These are phyloP conservation scores for Aramus guarauna DNA, from an alignment of 2,113 vertebrate genomes.

Conservation along the genomic window DNA sequence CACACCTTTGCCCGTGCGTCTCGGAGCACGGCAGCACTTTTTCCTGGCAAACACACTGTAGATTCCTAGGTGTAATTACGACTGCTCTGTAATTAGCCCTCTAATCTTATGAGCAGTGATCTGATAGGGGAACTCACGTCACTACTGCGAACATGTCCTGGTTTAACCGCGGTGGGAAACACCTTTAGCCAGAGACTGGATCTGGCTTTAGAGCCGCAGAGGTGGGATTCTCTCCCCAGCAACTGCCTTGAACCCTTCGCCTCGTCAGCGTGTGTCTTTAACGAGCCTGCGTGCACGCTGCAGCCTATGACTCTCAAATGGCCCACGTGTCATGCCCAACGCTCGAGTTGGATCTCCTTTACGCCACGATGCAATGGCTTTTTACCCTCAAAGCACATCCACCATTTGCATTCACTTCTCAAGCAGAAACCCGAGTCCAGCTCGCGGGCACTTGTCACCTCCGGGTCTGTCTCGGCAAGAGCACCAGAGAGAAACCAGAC, in stretches of 20 bases:
- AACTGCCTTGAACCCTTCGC: background rate
- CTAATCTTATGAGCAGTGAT: background rate
- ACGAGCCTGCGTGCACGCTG: rapidly evolving
- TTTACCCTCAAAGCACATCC: background rate
- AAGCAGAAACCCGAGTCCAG: background rate
- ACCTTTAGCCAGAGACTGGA: background rate
- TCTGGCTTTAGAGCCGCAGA: background rate
- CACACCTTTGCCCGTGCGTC: rapidly evolving
- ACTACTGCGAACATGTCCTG: background rate
- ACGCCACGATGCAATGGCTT: rapidly evolving
- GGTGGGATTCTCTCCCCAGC: background rate
- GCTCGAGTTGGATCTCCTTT: background rate
- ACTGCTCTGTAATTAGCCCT: background rate
- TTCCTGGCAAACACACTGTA: background rate
- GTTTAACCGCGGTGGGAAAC: background rate
- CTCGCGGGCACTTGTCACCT: background rate
- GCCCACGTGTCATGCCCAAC: rapidly evolving
- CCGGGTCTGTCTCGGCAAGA: background rate
- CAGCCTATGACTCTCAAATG: background rate
- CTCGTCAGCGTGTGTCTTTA: background rate
- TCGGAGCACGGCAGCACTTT: background rate
- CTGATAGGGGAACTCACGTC: rapidly evolving
- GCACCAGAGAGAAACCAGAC: background rate
- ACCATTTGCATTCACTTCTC: background rate
- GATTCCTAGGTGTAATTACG: background rate